Percentiles rank a stretch among this genome's conserved stretches.
Conservation (phyloP, 1,140 invertebrate species). For the Frieseomelitta varia region DNA sequence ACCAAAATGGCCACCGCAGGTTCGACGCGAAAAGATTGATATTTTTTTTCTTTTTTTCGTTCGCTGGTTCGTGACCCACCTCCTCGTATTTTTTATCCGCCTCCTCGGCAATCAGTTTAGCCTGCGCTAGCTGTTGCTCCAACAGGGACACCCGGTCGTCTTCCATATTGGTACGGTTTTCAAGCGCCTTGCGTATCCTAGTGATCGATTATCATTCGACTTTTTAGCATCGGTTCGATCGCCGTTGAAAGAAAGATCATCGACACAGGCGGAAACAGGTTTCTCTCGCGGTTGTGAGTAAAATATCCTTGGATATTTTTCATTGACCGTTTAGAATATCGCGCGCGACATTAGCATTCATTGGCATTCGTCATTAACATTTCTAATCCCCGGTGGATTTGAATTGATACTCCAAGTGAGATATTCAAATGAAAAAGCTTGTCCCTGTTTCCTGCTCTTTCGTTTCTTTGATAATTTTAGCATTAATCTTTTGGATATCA, state of each 20-base stretch:
- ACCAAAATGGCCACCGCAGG: conserved; percentile 15
- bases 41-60: conserved; percentile 33
- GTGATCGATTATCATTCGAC: conserved; percentile 72
- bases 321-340: no score
- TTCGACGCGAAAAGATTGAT: background rate
- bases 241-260: conserved; percentile 68
- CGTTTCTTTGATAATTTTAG: no score
- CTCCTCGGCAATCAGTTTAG: conserved; percentile 98
- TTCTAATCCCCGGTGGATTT: no score
- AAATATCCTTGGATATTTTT: background rate
- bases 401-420: no score
- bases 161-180: conserved; percentile 99
- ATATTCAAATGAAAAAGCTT: no score
- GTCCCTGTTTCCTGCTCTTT: no score
- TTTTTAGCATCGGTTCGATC: conserved; percentile 64
- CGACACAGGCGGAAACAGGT: background rate
- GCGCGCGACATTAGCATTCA: background rate
- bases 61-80: conserved; percentile 84
- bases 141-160: conserved; percentile 97
- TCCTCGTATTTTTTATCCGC: conserved; percentile 99
- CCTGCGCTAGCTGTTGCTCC: conserved; percentile 97
- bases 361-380: background rate
- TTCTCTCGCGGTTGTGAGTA: background rate
- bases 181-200: conserved; percentile 99
- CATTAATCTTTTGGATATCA: no score